These are phyloP conservation scores for Andrena marginata DNA, from an alignment of 2,888 invertebrate genomes.

Conservation along the genomic window DNA sequence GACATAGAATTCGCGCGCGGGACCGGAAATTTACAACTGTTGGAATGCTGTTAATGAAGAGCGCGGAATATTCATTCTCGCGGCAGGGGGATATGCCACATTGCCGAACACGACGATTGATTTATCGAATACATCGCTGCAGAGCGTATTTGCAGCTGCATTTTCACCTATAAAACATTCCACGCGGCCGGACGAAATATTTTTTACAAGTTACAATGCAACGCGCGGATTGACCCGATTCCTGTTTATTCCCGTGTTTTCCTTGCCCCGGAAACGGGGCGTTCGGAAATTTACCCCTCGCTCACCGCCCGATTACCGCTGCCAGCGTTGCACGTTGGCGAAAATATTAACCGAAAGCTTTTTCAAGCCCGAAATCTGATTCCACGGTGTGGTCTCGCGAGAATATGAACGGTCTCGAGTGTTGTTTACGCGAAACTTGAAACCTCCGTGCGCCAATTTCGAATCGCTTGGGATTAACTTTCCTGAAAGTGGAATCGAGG, in stretches of 20 bases:
- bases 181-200: background rate
- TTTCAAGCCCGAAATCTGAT: constrained; percentile 1
- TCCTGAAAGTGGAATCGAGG: background rate
- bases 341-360: constrained; percentile 20
- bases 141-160: background rate
- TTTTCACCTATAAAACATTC: background rate
- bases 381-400: background rate
- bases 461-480: background rate
- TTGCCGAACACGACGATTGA: background rate
- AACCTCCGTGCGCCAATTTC: background rate
- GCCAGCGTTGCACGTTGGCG: background rate
- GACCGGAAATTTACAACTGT: constrained; percentile 6
- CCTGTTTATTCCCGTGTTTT: constrained; percentile 26
- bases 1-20: background rate
- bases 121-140: background rate
- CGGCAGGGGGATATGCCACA: background rate
- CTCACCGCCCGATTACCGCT: background rate
- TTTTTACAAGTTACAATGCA: background rate
- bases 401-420: background rate
- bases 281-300: background rate
- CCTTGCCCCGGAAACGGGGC: background rate
- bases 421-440: background rate
- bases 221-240: constrained; percentile 16
- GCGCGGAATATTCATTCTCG: background rate
- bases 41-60: constrained; percentile 11